Evolutionary conservation across 2,888 invertebrate species (phyloP), one percentile per base, ranked within the genome.

Genomic region (Alcis repandata): DNA sequence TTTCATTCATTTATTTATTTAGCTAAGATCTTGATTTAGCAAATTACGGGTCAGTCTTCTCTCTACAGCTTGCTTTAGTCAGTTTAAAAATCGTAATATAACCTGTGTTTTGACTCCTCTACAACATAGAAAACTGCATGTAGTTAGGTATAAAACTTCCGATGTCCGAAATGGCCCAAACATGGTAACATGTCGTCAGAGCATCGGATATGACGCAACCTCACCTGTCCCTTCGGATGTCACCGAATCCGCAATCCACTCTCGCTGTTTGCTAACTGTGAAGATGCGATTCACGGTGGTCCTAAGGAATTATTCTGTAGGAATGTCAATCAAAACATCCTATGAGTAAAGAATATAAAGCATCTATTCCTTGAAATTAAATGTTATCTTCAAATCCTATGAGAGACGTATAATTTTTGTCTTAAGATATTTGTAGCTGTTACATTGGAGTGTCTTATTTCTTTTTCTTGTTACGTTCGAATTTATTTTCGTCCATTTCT

Each of bases 201-300:
- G 66, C 52, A 74, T 80, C 76, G 81, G 82, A 82, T 71, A 73
- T 82, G 82, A 82, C 79, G 81, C 76, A 82, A 79, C 70, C 32
- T 70, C 69, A 59, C 60, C 60, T 67, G 68, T 65, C 70, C 69
- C 64, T 69, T 70, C 48, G 40, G 54, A 67, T 52, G 52, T 27
- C 53, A 51, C 40, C 67, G 58, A 68, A 68, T 68, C 46, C 59
- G 56, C 59, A 57, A 40, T 60, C 56, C 52, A 79, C 84, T 84
- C 84, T 84, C 79, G 76, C 77, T 87, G 71, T 85, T 85, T 79
- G 80, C 75, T 63, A 70, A 77, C 72, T 70, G 72, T 79, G 72
- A 76, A 52, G 33, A 66, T 66, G 57, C 45, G 57, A 43, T 45
- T 38, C 22, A 56, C 20, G 53, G 59, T 15, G 49, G 67, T 67